A percentile compares a stretch with the other conserved stretches of the same genome.
These are phyloP conservation scores for Lota lota DNA, from an alignment of 2,113 vertebrate genomes.

Conservation along the genomic window DNA sequence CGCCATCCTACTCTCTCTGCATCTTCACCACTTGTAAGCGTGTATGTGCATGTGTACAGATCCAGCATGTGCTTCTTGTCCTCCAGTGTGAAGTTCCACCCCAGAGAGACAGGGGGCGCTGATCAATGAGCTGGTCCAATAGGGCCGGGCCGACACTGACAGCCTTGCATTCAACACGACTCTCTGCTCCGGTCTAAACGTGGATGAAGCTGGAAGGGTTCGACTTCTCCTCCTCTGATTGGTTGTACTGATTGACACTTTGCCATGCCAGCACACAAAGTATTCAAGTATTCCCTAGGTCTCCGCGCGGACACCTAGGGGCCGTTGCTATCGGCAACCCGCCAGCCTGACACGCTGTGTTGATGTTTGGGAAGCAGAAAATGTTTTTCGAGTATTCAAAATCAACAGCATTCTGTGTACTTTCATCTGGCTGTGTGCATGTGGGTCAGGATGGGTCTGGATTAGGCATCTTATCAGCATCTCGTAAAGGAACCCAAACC, in stretches of 20 bases:
- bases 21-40: too few species aligned
- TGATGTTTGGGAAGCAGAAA: conserved; percentile 47
- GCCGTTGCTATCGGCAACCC: conserved; percentile 25
- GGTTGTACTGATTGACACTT: background rate
- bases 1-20: too few species aligned
- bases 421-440: background rate
- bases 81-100: conserved; percentile 9
- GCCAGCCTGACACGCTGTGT: conserved; percentile 28
- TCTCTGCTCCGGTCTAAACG: background rate
- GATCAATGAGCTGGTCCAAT: conserved; percentile 44
- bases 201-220: background rate
- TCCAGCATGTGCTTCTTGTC: conserved; percentile 14
- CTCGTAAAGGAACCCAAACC: too few species aligned
- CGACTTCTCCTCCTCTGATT: background rate
- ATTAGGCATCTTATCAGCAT: too few species aligned
- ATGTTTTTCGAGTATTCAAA: too few species aligned
- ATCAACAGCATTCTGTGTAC: background rate
- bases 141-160: conserved; percentile 15
- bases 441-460: background rate
- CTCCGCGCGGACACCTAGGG: too few species aligned
- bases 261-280: conserved; percentile 19
- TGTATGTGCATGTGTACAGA: background rate
- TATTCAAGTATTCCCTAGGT: conserved; percentile 33
- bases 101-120: conserved; percentile 12
- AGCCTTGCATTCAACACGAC: conserved; percentile 1